These are phyloP conservation scores for Henricia sp. DNA, from an alignment of 53 echinoderm and acorn worm species.

Conservation along the genomic window DNA sequence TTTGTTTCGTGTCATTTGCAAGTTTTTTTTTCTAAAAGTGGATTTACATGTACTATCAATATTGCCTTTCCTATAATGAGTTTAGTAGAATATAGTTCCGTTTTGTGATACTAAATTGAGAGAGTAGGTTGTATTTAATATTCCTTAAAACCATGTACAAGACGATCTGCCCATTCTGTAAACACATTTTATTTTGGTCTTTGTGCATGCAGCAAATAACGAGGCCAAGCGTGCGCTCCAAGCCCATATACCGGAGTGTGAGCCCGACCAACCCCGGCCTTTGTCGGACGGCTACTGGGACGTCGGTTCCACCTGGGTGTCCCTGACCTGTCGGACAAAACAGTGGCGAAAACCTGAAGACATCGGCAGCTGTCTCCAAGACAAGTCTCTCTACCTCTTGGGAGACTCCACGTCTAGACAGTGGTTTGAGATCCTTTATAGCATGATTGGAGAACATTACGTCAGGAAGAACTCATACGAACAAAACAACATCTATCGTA, in stretches of 20 bases:
- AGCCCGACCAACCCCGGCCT: constrained; percentile 23
- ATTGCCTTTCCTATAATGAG: no score
- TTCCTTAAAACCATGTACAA: no score
- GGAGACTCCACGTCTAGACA: constrained; percentile 57
- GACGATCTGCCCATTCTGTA: no score
- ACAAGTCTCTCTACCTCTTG: constrained; percentile 32
- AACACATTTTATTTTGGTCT: background rate
- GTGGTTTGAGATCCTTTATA: constrained; percentile 22
- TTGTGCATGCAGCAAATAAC: background rate
- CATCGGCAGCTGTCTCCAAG: constrained; percentile 4
- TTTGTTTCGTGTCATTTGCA: background rate
- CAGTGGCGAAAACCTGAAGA: constrained; percentile 1
- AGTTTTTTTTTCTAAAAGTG: no score
- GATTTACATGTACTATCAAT: no score
- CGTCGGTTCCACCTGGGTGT: constrained; percentile 33
- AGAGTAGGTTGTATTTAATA: no score
- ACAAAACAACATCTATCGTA: constrained; percentile 21
- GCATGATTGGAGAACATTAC: background rate
- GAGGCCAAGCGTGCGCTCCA: background rate
- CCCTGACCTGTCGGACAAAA: constrained; percentile 53
- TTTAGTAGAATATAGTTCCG: no score
- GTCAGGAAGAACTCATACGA: constrained; percentile 10
- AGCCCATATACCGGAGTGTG: constrained; percentile 24
- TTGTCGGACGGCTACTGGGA: constrained; percentile 70
- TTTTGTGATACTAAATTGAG: no score